These are phyloP conservation scores for Microtus richardsoni DNA, from an alignment of 2,113 vertebrate genomes.

Conservation along the genomic window DNA sequence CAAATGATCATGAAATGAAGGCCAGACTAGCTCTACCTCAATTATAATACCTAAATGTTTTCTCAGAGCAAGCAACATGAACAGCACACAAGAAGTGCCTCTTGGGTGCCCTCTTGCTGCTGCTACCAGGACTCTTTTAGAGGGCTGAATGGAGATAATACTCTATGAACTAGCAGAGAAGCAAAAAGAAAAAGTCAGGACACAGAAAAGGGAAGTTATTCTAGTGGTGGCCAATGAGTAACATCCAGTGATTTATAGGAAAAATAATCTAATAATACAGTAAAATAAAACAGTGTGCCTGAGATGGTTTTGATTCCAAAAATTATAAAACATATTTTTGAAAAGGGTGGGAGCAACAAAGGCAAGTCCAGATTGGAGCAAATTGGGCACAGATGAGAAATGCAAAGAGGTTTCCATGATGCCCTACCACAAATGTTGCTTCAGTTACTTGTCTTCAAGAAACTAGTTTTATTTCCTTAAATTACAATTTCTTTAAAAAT, in stretches of 20 bases:
- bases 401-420: constrained; percentile 83
- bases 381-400: constrained; percentile 97
- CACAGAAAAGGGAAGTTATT: constrained; percentile 91
- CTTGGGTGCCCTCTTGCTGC: constrained; percentile 93
- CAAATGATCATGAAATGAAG: constrained; percentile 79
- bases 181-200: constrained; percentile 86
- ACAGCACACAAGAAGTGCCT: constrained; percentile 83
- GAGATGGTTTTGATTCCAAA: constrained; percentile 96
- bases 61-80: constrained; percentile 74
- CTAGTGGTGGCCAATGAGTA: constrained; percentile 92
- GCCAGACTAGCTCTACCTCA: constrained; percentile 72
- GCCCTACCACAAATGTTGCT: constrained; percentile 87
- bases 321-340: constrained; percentile 95
- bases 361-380: constrained; percentile 89
- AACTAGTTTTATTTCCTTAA: constrained; percentile 86
- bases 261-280: constrained; percentile 99
- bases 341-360: constrained; percentile 50
- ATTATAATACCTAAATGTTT: constrained; percentile 70
- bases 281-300: constrained; percentile 94
- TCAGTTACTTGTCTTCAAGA: constrained; percentile 86
- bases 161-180: constrained; percentile 29
- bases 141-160: constrained; percentile 40
- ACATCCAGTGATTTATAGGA: constrained; percentile 99
- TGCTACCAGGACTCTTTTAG: constrained; percentile 82
- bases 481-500: constrained; percentile 85